Base-by-base conservation (phyloP, 2,888 invertebrate genomes). In the Neelides folsomi region DNA sequence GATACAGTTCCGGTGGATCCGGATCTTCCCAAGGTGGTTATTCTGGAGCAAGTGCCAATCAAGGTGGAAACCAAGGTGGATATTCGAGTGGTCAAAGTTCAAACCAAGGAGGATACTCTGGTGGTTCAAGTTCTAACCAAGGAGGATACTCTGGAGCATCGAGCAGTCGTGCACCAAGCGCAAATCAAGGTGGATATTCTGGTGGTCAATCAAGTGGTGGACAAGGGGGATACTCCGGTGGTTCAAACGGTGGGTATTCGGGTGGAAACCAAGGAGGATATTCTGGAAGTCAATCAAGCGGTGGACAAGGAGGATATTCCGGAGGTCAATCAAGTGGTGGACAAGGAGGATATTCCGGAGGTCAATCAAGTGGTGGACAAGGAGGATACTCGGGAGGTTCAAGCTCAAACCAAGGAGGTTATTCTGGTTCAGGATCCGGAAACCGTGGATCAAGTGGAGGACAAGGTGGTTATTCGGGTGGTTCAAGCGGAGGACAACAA, bases 131-230 rank as follows among this genome's bases (percentile, higher is more conserved):
- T 12, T 43, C 36, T n/a, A 16, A 12, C 8, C 27, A 27, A 27
- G 27, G 27, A 5, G 27, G 27, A 27, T 27, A 27, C 7, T 27
- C n/a, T 3, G 39, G 47, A 37, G 54, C 51, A 40, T 12, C 41
- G 12, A 16, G 27, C 5, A 37, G 42, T 8, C 47, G 39, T 39
- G 13, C 2, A 39, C 5, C n/a, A 13, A 19, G 42, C n/a, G 52
- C 50, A 13, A 35, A 27, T n/a, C n/a, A 40, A 43, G 27, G 47
- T 19, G 34, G 34, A 19, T n/a, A 27, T 19, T n/a, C 34, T 13
- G 52, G 52, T 18, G 47, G 47, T 37, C 49, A 15, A 16, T 42
- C 49, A 41, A 18, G 38, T 44, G 44, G 44, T 7, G 16, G 19
- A 20, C 37, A 40, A n/a, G 52, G 52, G 2, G 47, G 42, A n/a